phyloP scores from a whole-genome alignment of 2,797 vertebrate species.

The Phylloscopus collybita region DNA sequence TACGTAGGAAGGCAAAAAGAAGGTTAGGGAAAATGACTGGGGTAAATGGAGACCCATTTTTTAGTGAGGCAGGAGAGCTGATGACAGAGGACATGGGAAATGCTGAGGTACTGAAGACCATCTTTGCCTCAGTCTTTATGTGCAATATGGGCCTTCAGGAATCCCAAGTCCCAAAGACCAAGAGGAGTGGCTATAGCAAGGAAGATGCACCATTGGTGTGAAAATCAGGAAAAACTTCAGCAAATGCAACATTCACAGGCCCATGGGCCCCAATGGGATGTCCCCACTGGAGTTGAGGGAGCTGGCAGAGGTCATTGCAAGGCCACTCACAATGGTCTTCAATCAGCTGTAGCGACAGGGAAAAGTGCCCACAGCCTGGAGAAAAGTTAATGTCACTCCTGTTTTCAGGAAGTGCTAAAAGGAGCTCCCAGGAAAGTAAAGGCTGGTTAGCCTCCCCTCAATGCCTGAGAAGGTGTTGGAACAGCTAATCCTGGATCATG shows the following conservation, averaged over 20 bases:
- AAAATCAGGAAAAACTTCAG: not conserved
- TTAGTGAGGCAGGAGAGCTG: not conserved
- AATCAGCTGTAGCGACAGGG: fast-evolving
- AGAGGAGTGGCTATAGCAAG: fast-evolving
- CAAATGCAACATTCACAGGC: not conserved
- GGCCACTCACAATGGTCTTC: not conserved
- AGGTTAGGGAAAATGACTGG: not conserved
- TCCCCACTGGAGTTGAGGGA: not conserved
- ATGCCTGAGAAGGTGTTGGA: not conserved
- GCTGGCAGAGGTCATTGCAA: not conserved
- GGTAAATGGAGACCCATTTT: fast-evolving
- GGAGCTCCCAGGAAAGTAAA: not conserved
- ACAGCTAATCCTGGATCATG: not conserved
- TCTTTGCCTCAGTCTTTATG: not conserved
- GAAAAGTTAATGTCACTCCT: not conserved
- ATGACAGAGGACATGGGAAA: not conserved
- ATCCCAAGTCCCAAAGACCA: not conserved
- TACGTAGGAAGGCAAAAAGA: not conserved
- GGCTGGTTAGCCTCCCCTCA: not conserved
- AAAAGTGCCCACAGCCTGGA: not conserved
- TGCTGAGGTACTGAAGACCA: not conserved
- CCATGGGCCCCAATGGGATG: fast-evolving
- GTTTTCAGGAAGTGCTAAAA: not conserved
- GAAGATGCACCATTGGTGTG: not conserved
- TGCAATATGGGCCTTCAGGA: not conserved